Base-by-base conservation (phyloP, 2,888 invertebrate species). In the Imbricaverruca yamaguchii region DNA sequence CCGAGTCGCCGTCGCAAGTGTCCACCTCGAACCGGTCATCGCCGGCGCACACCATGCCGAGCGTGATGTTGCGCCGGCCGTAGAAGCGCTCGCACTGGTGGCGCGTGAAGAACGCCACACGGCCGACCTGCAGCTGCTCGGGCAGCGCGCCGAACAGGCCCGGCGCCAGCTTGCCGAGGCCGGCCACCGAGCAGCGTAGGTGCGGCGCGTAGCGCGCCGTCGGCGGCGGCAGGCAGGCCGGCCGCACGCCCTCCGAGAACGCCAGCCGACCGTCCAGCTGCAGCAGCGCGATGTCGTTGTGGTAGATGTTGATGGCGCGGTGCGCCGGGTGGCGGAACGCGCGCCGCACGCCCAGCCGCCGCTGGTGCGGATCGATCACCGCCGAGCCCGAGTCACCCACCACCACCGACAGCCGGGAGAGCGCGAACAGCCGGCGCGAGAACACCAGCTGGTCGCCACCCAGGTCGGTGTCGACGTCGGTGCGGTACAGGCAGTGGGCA, bases 101-200 rank as follows among this genome's bases (percentile, higher is more conserved):
- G 25, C 79, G 79, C 57, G 79, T 79, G 57, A 79, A 79, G 59
- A 79, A 79, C 3, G 79, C n/a, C 57, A 79, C 79, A 7, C n/a
- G 15, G 13, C 79, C 79, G 15, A 56, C 57, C 57, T 79, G 79
- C n/a, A 79, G 79, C 56, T 25, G 57, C 25, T 59, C 79, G 12
- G 79, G 79, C 23, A 79, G 79, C 57, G 56, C 57, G 25, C 79
- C 79, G 25, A 79, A 79, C 57, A 79, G 57, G n/a, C 79, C 79
- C 13, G 77, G 8, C 9, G 82, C 81, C 39, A 82, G 74, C 53
- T 82, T 83, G 10, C 94, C 94, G 91, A 93, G 95, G 65, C 94
- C 94, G 69, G 93, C 93, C 81, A 94, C 92, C 21, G 92, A 91
- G 85, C 94, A 94, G 85, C 91, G 91, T 82, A 90, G 87, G 57